A percentile compares a stretch with the other conserved stretches of the same genome.
These are phyloP conservation scores for Phrynocephalus forsythii DNA, from an alignment of 2,797 vertebrate genomes.

Conservation along the genomic window DNA sequence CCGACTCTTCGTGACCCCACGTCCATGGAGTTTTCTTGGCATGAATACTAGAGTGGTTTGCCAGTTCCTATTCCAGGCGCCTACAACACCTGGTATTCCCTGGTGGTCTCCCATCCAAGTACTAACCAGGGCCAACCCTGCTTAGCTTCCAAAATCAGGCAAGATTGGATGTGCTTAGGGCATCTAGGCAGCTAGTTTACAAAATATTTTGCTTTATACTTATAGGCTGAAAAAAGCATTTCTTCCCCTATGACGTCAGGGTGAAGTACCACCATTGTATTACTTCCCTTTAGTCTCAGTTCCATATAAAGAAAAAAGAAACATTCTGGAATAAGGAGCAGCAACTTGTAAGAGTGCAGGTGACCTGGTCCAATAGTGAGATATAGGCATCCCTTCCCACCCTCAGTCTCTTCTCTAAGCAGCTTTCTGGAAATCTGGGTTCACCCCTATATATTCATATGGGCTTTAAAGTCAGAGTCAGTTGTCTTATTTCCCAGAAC, in stretches of 20 bases:
- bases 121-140: no score
- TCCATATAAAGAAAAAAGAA: not conserved
- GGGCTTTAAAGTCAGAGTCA: not conserved
- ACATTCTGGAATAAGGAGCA: not conserved
- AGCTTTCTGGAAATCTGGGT: not conserved
- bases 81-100: no score
- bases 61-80: no score
- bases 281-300: not conserved
- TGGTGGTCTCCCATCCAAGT: no score
- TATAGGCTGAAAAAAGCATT: not conserved
- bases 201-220: constrained; percentile 2
- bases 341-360: not conserved
- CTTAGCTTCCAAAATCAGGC: no score
- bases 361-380: not conserved
- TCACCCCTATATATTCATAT: not conserved
- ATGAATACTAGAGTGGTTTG: no score
- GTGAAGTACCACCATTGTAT: not conserved
- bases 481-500: not conserved
- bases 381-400: not conserved
- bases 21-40: no score
- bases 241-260: not conserved
- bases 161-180: no score
- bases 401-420: not conserved
- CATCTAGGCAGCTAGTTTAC: no score
- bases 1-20: no score